A percentile compares a stretch with the other conserved stretches of the same genome.
These are phyloP conservation scores for Aphidius gifuensis DNA, from an alignment of 1,140 invertebrate genomes.

Conservation along the genomic window DNA sequence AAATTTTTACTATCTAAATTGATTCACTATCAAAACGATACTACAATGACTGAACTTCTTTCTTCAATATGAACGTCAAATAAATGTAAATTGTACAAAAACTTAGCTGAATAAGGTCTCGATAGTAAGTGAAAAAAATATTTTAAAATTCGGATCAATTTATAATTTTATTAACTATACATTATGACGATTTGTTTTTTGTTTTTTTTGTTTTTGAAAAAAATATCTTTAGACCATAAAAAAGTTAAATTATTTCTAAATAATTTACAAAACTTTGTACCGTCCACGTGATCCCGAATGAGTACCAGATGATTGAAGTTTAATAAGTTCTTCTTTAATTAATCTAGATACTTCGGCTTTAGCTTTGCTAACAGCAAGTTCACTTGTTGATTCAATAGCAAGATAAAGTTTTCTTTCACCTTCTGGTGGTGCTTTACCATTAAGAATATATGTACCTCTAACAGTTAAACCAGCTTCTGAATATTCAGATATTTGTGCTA, in stretches of 20 bases:
- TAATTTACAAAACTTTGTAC: constrained; percentile 87
- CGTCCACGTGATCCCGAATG: constrained; percentile 87
- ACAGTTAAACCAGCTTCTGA: constrained; percentile 98
- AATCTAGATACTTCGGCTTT: constrained; percentile 97
- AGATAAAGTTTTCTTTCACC: constrained; percentile 96
- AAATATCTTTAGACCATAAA: background rate
- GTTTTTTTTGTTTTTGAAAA: no score
- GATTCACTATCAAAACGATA: no score
- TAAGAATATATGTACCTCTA: constrained; percentile 91
- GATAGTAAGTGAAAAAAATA: no score
- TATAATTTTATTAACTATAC: no score
- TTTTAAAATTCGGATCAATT: no score
- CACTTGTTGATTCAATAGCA: constrained; percentile 97
- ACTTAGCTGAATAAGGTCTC: no score
- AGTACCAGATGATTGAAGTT: constrained; percentile 83
- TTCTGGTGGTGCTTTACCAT: constrained; percentile 86
- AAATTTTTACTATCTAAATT: no score
- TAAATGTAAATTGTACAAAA: no score
- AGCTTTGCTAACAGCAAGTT: constrained; percentile 95
- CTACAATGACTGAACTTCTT: no score
- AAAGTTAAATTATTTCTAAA: background rate
- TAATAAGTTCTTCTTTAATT: constrained; percentile 96
- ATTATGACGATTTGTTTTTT: no score
- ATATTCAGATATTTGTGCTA: constrained; percentile 98
- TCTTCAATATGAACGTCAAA: no score